These are phyloP conservation scores for Hyperoplus immaculatus DNA, from an alignment of 2,797 vertebrate species.

Conservation along the genomic window DNA sequence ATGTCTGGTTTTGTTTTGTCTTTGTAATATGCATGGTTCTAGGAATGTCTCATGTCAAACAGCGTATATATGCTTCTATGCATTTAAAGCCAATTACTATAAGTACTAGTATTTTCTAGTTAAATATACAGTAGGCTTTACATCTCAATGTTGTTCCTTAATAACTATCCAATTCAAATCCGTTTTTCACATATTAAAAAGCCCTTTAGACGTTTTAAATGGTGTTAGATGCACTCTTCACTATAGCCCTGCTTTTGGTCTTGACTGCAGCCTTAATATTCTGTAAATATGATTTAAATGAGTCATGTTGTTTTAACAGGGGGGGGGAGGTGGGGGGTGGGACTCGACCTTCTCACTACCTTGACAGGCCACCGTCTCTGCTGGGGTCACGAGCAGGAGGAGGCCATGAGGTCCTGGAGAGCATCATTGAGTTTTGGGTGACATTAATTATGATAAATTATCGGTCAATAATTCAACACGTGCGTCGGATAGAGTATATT, in stretches of 20 bases:
- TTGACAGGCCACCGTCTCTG: slow-evolving; percentile 40
- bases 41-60: not conserved
- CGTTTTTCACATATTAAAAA: not conserved
- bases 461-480: slow-evolving; percentile 96
- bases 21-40: not conserved
- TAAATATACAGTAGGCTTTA: not conserved
- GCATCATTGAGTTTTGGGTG: slow-evolving; percentile 90
- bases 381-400: slow-evolving; percentile 55
- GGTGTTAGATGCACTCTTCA: not conserved
- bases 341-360: slow-evolving; percentile 54
- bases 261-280: slow-evolving; percentile 2
- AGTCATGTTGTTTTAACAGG: not conserved
- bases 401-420: slow-evolving; percentile 57
- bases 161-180: not conserved
- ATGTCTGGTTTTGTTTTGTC: not conserved
- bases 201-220: not conserved
- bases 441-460: slow-evolving; percentile 98
- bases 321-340: not conserved
- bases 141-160: not conserved
- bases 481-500: slow-evolving; percentile 91
- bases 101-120: too few relatives aligned
- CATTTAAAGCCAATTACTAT: not conserved
- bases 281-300: not conserved
- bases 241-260: not conserved
- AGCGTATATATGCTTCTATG: too few relatives aligned